A percentile compares a stretch with the other conserved stretches of the same genome.
These are phyloP conservation scores for Tupaia tana DNA, from an alignment of 2,113 vertebrate species.

Conservation along the genomic window DNA sequence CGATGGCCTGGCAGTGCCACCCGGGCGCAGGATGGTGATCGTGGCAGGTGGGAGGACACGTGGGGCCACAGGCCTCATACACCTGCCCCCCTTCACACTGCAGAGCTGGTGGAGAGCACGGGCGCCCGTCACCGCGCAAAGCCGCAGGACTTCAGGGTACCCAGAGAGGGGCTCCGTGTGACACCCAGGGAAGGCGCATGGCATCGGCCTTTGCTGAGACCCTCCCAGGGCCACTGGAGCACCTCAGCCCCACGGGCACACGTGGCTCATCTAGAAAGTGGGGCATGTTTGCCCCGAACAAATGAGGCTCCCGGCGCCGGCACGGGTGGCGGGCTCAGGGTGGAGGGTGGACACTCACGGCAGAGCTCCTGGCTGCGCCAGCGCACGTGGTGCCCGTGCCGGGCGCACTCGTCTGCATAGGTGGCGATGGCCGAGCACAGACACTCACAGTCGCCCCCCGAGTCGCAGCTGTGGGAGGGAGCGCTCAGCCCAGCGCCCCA, in stretches of 20 bases:
- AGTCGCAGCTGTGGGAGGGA: conserved; percentile 85
- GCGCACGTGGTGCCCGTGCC: conserved; percentile 86
- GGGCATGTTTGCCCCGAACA: no score
- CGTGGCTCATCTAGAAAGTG: background rate
- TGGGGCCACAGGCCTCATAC: conserved; percentile 91
- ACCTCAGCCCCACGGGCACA: accelerated
- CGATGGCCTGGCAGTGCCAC: conserved; percentile 84
- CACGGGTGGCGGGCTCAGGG: accelerated
- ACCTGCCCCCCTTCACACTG: conserved; percentile 93
- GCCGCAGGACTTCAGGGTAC: background rate
- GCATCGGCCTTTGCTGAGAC: accelerated
- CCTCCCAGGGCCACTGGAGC: background rate
- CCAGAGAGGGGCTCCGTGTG: background rate
- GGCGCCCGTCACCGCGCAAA: background rate
- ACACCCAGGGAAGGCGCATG: background rate
- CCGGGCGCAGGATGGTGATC: conserved; percentile 74
- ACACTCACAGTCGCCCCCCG: conserved; percentile 95
- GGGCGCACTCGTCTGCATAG: conserved; percentile 92
- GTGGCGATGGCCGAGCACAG: conserved; percentile 93
- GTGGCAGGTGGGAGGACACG: conserved; percentile 88
- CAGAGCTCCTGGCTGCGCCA: conserved; percentile 96
- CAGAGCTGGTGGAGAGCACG: conserved; percentile 86
- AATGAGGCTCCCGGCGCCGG: no score
- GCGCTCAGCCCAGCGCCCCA: accelerated
- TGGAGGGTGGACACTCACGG: conserved; percentile 83